Conservation (phyloP, 2,113 vertebrate species). For the Addax nasomaculatus region DNA sequence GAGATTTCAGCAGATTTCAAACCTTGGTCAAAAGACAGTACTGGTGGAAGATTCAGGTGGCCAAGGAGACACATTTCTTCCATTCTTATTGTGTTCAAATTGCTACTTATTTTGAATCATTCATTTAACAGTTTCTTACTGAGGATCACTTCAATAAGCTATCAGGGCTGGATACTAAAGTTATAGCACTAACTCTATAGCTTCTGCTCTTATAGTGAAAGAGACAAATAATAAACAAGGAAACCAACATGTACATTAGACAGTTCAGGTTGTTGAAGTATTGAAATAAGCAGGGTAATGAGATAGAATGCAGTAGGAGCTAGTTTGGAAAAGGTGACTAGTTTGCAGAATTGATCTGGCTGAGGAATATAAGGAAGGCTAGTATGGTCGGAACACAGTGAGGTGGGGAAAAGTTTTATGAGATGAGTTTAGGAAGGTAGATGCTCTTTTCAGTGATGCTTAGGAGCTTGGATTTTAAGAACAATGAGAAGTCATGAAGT, state of each 20-base stretch:
- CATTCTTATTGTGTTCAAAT: constrained; percentile 4
- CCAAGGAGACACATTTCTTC: neutral
- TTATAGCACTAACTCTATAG: neutral
- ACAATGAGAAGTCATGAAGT: neutral
- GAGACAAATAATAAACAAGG: neutral
- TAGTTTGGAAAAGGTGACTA: neutral
- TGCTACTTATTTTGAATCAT: neutral
- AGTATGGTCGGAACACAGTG: neutral
- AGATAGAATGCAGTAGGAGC: neutral
- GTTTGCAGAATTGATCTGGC: neutral
- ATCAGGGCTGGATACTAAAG: neutral
- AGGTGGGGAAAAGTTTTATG: neutral
- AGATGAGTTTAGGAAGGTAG: neutral
- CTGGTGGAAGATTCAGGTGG: neutral
- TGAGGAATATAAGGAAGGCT: neutral
- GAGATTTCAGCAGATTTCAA: constrained; percentile 32
- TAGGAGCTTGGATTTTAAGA: constrained; percentile 13
- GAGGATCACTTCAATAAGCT: neutral
- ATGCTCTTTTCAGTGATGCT: neutral
- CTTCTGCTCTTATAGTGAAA: neutral
- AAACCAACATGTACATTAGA: neutral
- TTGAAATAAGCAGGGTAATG: neutral
- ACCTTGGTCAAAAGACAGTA: neutral
- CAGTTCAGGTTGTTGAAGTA: neutral
- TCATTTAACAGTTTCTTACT: neutral